A percentile compares a stretch with the other conserved stretches of the same genome.
These are phyloP conservation scores for Oreamnos americanus DNA, from an alignment of 2,113 vertebrate genomes.

Conservation along the genomic window DNA sequence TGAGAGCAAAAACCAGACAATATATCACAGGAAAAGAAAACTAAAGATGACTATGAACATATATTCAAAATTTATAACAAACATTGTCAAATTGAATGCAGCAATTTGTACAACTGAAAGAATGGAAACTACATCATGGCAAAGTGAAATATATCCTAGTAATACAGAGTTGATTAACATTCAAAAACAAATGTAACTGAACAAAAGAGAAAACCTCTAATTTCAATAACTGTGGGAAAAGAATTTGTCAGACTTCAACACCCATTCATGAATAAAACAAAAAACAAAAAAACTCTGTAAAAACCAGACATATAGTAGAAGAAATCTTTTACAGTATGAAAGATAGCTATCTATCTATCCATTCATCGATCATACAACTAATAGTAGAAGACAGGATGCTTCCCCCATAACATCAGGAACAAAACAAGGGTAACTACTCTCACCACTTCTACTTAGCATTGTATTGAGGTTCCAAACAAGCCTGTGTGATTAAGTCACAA, in stretches of 20 bases:
- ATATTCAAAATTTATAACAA: not conserved
- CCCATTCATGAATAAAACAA: not conserved
- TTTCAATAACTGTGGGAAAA: not conserved
- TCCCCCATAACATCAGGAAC: not conserved
- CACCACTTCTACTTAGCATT: not conserved
- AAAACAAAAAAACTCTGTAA: not conserved
- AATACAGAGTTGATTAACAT: not conserved
- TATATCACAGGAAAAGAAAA: not conserved
- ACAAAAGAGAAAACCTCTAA: not conserved
- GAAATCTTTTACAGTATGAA: not conserved
- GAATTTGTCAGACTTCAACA: not conserved
- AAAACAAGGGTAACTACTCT: not conserved
- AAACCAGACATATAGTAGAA: not conserved
- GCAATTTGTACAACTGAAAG: not conserved
- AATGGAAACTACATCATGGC: not conserved
- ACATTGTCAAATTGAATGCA: not conserved
- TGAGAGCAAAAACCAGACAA: not conserved
- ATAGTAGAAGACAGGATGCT: not conserved
- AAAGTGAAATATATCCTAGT: not conserved
- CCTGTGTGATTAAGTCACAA: not conserved
- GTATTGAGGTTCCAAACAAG: not conserved
- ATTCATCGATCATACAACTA: not conserved
- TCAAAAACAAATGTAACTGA: not conserved
- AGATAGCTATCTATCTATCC: not conserved
- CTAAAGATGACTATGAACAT: not conserved